A percentile compares a stretch with the other conserved stretches of the same genome.
These are phyloP conservation scores for Ommatoiulus sabulosus DNA, from an alignment of 2,888 invertebrate genomes.

Conservation along the genomic window DNA sequence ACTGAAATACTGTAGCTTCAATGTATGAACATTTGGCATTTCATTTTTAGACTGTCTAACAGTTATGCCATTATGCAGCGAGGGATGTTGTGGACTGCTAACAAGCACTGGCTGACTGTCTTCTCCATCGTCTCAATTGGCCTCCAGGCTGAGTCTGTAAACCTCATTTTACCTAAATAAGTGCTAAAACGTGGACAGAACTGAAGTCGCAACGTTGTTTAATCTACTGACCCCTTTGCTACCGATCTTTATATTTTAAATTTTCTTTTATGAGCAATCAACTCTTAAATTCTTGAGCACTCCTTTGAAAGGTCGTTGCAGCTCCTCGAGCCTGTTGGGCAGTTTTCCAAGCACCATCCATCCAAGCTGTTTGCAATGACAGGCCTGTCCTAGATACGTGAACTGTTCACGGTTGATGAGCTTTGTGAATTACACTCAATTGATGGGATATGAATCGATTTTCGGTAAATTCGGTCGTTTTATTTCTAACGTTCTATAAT, in stretches of 20 bases:
- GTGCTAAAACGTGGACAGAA: not conserved
- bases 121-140: conserved; percentile 23
- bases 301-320: not conserved
- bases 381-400: not conserved
- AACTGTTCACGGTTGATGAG: not conserved
- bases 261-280: conserved; percentile 20
- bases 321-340: not conserved
- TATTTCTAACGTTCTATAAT: not conserved
- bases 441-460: conserved; percentile 34
- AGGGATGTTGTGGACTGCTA: not conserved
- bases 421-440: conserved; percentile 11
- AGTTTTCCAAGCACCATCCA: not conserved
- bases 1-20: not conserved
- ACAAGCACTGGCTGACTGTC: not conserved
- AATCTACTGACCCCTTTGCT: conserved; percentile 34
- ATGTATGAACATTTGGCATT: conserved; percentile 5
- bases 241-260: not conserved
- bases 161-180: not conserved
- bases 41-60: not conserved
- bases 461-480: conserved; percentile 1
- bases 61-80: conserved; percentile 1
- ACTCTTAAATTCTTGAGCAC: conserved; percentile 34
- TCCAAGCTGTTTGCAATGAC: not conserved
- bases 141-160: not conserved
- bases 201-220: not conserved